phyloP scores from a whole-genome alignment of 2,113 vertebrate genomes.

The Cyphomyrus discorhynchus region DNA sequence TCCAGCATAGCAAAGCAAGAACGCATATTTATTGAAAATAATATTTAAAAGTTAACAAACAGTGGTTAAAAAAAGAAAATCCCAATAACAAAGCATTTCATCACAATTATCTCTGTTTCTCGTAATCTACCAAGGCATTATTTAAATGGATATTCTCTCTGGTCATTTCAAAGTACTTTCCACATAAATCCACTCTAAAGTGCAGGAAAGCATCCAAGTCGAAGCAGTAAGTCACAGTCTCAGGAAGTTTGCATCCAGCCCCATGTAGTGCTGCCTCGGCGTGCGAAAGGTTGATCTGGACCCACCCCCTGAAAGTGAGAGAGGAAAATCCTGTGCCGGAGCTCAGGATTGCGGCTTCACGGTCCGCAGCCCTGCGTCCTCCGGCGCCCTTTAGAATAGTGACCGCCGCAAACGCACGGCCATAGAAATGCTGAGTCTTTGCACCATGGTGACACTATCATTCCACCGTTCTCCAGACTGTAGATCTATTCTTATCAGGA shows the following conservation, averaged over 20 bases:
- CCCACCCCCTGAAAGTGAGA: slow-evolving; percentile 47
- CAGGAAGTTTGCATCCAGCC: slow-evolving; percentile 56
- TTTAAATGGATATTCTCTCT: slow-evolving; percentile 33
- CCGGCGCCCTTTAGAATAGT: background rate
- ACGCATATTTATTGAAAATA: slow-evolving; percentile 11
- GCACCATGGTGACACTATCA: background rate
- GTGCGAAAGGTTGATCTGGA: slow-evolving; percentile 37
- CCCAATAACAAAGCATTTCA: slow-evolving; percentile 12
- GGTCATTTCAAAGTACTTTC: slow-evolving; percentile 40
- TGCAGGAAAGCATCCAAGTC: slow-evolving; percentile 54
- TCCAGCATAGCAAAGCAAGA: background rate
- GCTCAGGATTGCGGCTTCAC: slow-evolving; percentile 6
- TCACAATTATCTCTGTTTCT: slow-evolving; percentile 14
- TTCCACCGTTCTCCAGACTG: background rate
- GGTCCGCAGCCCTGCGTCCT: background rate
- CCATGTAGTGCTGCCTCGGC: slow-evolving; percentile 44
- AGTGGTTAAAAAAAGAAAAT: slow-evolving; percentile 14
- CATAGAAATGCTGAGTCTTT: background rate
- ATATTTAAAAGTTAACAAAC: background rate
- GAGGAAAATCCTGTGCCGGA: slow-evolving; percentile 51
- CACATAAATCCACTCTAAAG: slow-evolving; percentile 52
- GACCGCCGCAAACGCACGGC: background rate
- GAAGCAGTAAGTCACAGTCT: slow-evolving; percentile 36
- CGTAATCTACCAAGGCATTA: slow-evolving; percentile 21
- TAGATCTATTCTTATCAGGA: background rate